phyloP scores from a whole-genome alignment of 2,797 vertebrate genomes.

The Phoxinus dragarum region DNA sequence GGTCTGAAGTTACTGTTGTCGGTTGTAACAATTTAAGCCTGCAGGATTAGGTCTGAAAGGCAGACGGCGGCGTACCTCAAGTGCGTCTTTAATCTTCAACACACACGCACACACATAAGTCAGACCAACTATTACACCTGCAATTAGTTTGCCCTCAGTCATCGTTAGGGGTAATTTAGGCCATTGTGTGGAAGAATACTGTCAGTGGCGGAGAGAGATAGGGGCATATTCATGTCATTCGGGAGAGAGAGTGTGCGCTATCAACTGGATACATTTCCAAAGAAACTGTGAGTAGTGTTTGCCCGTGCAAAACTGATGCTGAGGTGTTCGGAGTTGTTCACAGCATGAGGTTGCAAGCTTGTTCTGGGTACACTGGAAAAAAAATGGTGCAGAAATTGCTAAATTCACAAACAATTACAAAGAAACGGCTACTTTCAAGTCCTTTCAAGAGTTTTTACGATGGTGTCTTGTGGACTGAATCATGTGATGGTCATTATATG shows the following conservation, averaged over 20 bases:
- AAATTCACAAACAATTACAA: not conserved
- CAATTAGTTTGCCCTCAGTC: conserved; percentile 69
- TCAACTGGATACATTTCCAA: conserved; percentile 35
- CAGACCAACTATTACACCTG: conserved; percentile 73
- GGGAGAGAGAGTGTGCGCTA: conserved; percentile 8
- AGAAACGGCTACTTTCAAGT: not conserved
- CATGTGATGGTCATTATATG: too few relatives aligned
- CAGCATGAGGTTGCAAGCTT: conserved; percentile 6
- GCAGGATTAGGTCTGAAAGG: conserved; percentile 61
- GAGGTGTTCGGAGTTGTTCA: not conserved
- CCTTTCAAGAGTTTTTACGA: too few relatives aligned
- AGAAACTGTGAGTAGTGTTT: conserved; percentile 43
- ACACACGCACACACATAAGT: conserved; percentile 57
- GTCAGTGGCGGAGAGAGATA: conserved; percentile 45
- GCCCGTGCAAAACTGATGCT: conserved; percentile 29
- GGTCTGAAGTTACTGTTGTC: conserved; percentile 45
- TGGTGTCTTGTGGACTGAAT: too few relatives aligned
- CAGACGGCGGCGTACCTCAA: conserved; percentile 51
- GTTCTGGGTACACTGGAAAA: not conserved
- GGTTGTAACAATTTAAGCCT: conserved; percentile 56
- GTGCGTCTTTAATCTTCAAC: conserved; percentile 55
- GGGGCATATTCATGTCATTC: conserved; percentile 54
- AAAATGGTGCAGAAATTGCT: not conserved
- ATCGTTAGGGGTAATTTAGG: conserved; percentile 53
- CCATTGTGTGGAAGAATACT: conserved; percentile 53